Percentiles rank a stretch among this genome's conserved stretches.
These are phyloP conservation scores for Stegodyphus mimosarum DNA, from an alignment of 1,140 invertebrate genomes.

Conservation along the genomic window DNA sequence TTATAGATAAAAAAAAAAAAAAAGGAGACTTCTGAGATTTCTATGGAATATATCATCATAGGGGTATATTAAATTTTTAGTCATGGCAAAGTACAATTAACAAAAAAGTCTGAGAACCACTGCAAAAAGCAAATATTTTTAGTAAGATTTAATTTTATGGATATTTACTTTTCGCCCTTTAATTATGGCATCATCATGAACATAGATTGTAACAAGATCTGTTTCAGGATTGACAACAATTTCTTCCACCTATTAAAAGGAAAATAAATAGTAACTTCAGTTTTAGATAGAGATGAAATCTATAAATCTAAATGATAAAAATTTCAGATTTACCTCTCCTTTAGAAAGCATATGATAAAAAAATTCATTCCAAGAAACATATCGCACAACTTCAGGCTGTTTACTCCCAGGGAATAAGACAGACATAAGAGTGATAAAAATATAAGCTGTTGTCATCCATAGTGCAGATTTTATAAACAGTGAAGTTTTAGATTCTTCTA, in stretches of 20 bases:
- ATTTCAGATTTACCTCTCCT: constrained; percentile 76
- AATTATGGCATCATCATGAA: constrained; percentile 86
- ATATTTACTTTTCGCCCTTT: constrained; percentile 79
- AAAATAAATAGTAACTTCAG: background rate
- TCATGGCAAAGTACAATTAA: too few relatives aligned
- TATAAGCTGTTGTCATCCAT: constrained; percentile 81
- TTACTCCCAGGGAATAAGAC: constrained; percentile 78
- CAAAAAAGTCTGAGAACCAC: too few relatives aligned
- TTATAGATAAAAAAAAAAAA: too few relatives aligned
- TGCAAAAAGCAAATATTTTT: too few relatives aligned
- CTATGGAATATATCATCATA: too few relatives aligned
- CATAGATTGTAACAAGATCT: constrained; percentile 83
- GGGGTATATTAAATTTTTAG: too few relatives aligned
- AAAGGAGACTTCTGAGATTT: too few relatives aligned
- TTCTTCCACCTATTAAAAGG: constrained; percentile 76
- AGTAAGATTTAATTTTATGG: too few relatives aligned
- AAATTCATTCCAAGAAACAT: constrained; percentile 96
- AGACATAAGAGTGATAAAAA: constrained; percentile 78
- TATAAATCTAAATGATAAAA: background rate
- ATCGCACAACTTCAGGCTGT: constrained; percentile 78
- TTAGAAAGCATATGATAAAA: constrained; percentile 90
- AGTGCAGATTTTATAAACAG: constrained; percentile 78
- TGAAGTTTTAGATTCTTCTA: constrained; percentile 68
- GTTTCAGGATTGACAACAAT: constrained; percentile 85
- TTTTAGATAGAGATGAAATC: background rate